Percentiles rank a stretch among this genome's conserved stretches.
Evolutionary conservation across 2,113 vertebrate genomes (phyloP).

Genomic region (Oostethus manadensis): DNA sequence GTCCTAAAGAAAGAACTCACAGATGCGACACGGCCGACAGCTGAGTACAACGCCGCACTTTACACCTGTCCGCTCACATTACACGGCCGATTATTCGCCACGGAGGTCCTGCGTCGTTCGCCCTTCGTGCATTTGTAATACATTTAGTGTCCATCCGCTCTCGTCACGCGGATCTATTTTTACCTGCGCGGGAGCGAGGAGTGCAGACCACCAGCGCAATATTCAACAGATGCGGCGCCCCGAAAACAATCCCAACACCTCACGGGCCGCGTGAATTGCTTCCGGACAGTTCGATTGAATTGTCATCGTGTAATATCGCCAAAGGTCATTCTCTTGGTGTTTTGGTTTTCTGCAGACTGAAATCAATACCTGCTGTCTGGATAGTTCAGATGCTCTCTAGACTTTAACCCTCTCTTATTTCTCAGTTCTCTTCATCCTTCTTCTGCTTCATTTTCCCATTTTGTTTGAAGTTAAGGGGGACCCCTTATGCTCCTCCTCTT

Average conservation of each 20-base stretch:
- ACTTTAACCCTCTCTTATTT: too few species aligned
- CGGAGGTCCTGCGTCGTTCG: constrained; percentile 19
- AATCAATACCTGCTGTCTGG: constrained; percentile 34
- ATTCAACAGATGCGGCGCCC: constrained; percentile 3
- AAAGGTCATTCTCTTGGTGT: constrained; percentile 31
- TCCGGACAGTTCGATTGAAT: neutral
- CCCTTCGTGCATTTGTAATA: constrained; percentile 9
- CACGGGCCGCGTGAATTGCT: neutral
- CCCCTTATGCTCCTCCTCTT: too few species aligned
- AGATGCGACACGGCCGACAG: constrained; percentile 52
- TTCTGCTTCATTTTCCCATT: too few species aligned
- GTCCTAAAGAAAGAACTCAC: constrained; percentile 41
- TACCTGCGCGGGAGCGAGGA: neutral
- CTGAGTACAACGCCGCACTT: constrained; percentile 52
- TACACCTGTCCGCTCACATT: constrained; percentile 59
- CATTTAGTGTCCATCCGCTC: constrained; percentile 6
- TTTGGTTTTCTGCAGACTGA: constrained; percentile 30
- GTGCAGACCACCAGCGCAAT: neutral
- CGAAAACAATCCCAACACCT: neutral
- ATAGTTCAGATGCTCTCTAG: neutral
- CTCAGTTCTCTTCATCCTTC: constrained; percentile 1
- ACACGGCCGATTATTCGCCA: constrained; percentile 44
- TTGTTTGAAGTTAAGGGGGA: too few species aligned
- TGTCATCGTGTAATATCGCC: constrained; percentile 15
- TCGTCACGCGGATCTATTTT: constrained; percentile 28